phyloP scores from a whole-genome alignment of 2,888 invertebrate genomes.

The Quadroppia sp. region DNA sequence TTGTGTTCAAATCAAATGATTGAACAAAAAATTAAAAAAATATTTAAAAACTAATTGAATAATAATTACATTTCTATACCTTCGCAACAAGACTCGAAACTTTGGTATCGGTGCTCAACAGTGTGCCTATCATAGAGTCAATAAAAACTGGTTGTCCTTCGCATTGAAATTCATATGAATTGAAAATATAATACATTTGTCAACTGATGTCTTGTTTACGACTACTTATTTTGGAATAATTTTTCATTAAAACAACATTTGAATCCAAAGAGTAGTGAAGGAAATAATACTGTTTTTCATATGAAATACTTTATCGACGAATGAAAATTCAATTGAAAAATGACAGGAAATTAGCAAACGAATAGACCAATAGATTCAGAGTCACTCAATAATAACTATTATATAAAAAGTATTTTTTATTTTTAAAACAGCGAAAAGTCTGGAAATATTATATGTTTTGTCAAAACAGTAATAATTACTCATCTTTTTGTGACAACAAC shows the following conservation, averaged over 20 bases:
- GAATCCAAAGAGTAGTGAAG: neutral
- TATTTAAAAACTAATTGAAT: too few species aligned
- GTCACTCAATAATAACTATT: neutral
- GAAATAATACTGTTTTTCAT: neutral
- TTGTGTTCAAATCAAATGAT: slow-evolving; percentile 13
- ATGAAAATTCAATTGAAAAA: neutral
- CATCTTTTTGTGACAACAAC: neutral
- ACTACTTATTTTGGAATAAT: neutral
- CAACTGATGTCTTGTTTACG: neutral
- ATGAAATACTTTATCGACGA: neutral
- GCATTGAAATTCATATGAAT: neutral
- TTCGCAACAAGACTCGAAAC: too few species aligned
- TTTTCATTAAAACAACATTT: neutral
- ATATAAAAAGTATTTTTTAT: neutral
- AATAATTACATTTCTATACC: too few species aligned
- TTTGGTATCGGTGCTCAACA: too few species aligned
- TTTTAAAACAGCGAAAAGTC: neutral
- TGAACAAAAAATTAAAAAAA: neutral
- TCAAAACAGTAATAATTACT: neutral
- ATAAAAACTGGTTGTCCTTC: slow-evolving; percentile 30
- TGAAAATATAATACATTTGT: neutral
- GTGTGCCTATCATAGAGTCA: too few species aligned
- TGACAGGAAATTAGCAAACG: slow-evolving; percentile 13
- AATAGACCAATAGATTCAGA: neutral
- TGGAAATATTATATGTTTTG: neutral